Evolutionary conservation across 2,113 vertebrate species (phyloP), one percentile per base, ranked within the genome.

Genomic region (Gallinago media): DNA sequence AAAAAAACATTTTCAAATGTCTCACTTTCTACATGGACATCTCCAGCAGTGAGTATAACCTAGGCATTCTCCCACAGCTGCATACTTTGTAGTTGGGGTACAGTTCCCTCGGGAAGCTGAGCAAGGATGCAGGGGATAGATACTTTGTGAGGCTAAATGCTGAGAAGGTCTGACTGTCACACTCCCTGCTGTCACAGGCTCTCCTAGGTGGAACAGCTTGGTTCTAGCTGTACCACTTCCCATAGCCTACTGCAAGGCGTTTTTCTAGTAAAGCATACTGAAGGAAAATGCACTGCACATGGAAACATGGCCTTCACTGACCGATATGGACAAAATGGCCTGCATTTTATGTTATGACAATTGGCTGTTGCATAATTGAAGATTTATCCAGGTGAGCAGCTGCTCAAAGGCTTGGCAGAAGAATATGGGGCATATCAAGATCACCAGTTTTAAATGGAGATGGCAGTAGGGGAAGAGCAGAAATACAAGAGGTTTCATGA

Each of bases 161-260:
- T 71, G 15, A 59, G 11, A 14, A 59, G 14, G 29, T 19, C 52
- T 65, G 29, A 22, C 29, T 79, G 32, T 55, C 38, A 36, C 16
- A 9, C 1, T 49, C 22, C 11, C 15, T 73, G 32, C 14, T 85
- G 40, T 38, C 84, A 55, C 34, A 56, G 49, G 11, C 12, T 31
- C 11, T 44, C 78, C 19, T 25, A 55, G 6, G 22, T 55, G 76
- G 40, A 34, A 66, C 50, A 58, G 7, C 31, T 86, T 91, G 25
- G 5, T 62, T 86, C 50, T 66, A 85, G 47, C 13, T 84, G 23
- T 58, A 3, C 21, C 80, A 11, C 8, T 38, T 75, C 19, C 16
- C 9, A 20, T 5, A 50, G 27, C 11, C 42, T 58, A 20, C 55
- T 58, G 21, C 31, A 80, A 86, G 5, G 9, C 0, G 0, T 1